These are phyloP conservation scores for Nephrotoma appendiculata DNA, from an alignment of 2,888 invertebrate species.

Conservation along the genomic window DNA sequence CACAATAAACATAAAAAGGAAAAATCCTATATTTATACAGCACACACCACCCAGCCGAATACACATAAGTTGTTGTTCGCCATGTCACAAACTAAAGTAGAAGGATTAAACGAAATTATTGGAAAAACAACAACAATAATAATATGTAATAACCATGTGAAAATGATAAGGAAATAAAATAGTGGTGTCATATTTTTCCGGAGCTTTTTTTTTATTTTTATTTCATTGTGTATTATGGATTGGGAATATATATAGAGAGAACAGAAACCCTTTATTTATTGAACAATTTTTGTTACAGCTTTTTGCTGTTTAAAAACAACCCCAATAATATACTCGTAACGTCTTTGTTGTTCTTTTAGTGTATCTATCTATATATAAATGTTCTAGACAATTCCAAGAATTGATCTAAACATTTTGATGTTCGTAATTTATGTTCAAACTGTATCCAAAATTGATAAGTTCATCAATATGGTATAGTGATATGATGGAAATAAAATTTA, in stretches of 20 bases:
- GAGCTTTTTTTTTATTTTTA: background rate
- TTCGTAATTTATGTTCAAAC: background rate
- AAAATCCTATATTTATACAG: background rate
- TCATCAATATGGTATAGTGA: background rate
- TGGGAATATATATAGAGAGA: background rate
- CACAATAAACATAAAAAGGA: background rate
- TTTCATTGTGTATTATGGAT: background rate
- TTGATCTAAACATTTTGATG: background rate
- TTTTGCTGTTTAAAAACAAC: background rate
- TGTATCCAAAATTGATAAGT: background rate
- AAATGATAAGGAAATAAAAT: background rate
- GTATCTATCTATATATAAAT: too few species aligned
- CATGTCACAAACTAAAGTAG: background rate
- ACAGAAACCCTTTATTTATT: background rate
- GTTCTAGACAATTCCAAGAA: background rate
- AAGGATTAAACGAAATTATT: background rate
- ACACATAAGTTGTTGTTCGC: background rate
- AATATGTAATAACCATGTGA: background rate
- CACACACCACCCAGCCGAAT: background rate
- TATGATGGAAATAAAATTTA: too few species aligned
- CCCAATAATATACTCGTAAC: background rate
- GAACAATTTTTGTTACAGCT: background rate
- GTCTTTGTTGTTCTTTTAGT: background rate
- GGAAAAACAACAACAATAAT: background rate
- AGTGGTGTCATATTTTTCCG: background rate